Evolutionary conservation across 2,888 invertebrate species (phyloP).

Genomic region (Heterodera filipjevi): DNA sequence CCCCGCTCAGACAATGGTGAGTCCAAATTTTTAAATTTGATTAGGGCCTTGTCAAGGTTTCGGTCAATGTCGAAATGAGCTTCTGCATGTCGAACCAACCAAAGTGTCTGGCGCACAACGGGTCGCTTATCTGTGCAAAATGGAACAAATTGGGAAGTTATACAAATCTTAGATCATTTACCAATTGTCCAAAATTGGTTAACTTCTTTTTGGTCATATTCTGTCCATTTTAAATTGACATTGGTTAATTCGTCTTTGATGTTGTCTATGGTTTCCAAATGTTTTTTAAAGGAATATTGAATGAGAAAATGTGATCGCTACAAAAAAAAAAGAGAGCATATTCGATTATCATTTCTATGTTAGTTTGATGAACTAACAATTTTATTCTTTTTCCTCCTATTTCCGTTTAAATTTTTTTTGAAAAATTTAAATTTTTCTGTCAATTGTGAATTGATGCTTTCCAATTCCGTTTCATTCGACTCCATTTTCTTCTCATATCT

Average conservation of each 20-base stretch:
- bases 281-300: neutral
- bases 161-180: neutral
- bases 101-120: neutral
- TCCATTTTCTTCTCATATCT: conserved; percentile 6
- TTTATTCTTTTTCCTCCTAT: too few relatives aligned
- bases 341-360: too few relatives aligned
- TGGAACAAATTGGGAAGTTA: too few relatives aligned
- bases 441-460: neutral
- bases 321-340: too few relatives aligned
- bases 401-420: too few relatives aligned
- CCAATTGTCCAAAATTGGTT: neutral
- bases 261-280: neutral
- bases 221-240: neutral
- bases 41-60: neutral
- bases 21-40: neutral
- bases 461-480: neutral
- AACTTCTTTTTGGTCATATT: neutral
- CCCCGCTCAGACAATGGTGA: neutral
- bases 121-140: neutral
- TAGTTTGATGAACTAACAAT: too few relatives aligned
- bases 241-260: neutral
- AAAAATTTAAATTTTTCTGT: neutral
- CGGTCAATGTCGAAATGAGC: neutral
- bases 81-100: neutral
- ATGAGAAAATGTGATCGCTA: neutral